Evolutionary conservation across 2,888 invertebrate genomes (phyloP), one percentile per base, ranked within the genome.

Genomic region (Noctua fimbriata): DNA sequence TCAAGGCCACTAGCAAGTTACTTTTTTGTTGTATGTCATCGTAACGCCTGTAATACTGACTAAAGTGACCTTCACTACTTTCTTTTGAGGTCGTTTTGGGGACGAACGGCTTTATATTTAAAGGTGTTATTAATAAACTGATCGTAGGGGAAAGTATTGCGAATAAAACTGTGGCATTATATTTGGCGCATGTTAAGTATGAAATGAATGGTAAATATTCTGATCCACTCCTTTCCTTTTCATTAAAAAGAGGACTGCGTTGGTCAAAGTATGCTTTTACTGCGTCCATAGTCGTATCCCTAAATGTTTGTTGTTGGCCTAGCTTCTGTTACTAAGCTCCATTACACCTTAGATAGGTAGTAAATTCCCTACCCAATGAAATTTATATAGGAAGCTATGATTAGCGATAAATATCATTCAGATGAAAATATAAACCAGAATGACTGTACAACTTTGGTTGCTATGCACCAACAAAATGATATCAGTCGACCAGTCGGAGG

Each of bases 1-100:
- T 94, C 96, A 96, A 97, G 96, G 96, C 96, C 96, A 95, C 90
- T 91, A 90, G 85, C 94, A 91, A 94, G 95, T 93, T 88, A 93
- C 93, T 95, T 95, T 95, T 95, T 95, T 88, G 92, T 95, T 92
- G 91, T 92, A 92, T 95, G 94, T 90, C 94, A 93, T 93, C 94
- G 94, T 93, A 92, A 93, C 92, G 93, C 92, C 93, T 93, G 95
- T 95, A 95, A 94, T 93, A 92, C 91, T 92, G 91, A 92, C 93
- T 93, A 94, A 92, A 94, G 89, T 94, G 95, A 95, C 95, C 95
- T 96, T 95, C 94, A 91, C 82, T 87, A 92, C 96, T 96, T 96
- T 96, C 95, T 94, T 95, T 94, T 92, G 93, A 95, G 96, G 96
- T 94, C 96, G 93, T 86, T 83, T 87, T 87, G 79, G 76, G 79